phyloP scores from a whole-genome alignment of 1,140 invertebrate species.

The Brachionus calyciflorus region DNA sequence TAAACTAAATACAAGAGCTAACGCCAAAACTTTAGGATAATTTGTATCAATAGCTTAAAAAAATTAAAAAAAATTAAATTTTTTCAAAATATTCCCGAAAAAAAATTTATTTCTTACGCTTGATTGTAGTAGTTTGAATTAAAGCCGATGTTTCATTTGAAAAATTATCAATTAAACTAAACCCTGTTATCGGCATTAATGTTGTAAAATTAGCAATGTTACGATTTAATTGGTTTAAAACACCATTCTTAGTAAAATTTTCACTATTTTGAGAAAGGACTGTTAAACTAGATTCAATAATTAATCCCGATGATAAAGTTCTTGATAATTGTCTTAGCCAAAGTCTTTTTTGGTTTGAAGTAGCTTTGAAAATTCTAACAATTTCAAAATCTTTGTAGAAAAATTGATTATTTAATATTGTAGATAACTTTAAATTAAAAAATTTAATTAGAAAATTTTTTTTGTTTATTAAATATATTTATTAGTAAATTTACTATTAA shows the following conservation, averaged over 20 bases:
- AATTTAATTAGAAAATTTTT: not conserved
- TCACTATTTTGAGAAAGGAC: conserved; percentile 1
- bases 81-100: not conserved
- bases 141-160: not conserved
- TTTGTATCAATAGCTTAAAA: not conserved
- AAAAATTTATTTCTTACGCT: not conserved
- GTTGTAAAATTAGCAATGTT: not conserved
- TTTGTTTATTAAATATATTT: not conserved
- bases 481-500: not conserved
- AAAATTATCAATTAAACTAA: not conserved
- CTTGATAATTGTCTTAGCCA: not conserved
- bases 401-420: not conserved
- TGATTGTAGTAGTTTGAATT: conserved; percentile 11
- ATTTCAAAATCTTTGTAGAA: not conserved
- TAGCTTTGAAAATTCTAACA: not conserved
- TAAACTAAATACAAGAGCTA: conserved; percentile 12
- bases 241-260: not conserved
- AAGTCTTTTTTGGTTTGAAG: not conserved
- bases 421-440: not conserved
- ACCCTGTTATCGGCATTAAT: not conserved
- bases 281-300: conserved; percentile 4
- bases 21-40: conserved; percentile 4
- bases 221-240: not conserved
- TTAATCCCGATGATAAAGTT: not conserved
- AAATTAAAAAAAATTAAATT: not conserved